Evolutionary conservation across 1,140 invertebrate species (phyloP).

Genomic region (Zaprionus nigranus): DNA sequence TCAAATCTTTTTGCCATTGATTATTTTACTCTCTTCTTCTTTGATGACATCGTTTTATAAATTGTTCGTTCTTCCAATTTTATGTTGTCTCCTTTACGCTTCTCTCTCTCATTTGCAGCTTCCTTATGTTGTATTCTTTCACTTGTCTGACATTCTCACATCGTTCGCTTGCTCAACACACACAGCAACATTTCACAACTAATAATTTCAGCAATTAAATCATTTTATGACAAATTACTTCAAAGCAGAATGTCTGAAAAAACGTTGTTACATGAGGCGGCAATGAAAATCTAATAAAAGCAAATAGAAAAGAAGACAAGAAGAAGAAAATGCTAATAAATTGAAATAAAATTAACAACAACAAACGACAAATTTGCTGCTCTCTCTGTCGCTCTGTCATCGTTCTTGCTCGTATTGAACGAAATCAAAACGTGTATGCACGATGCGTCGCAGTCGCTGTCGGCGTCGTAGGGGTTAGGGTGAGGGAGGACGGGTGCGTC

Average conservation of each 20-base stretch:
- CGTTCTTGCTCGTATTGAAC: slow-evolving; percentile 18
- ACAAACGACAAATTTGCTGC: slow-evolving; percentile 52
- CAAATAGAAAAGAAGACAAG: slow-evolving; percentile 37
- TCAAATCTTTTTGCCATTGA: slow-evolving; percentile 19
- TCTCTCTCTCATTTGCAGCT: background rate
- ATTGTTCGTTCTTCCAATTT: slow-evolving; percentile 7
- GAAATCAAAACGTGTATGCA: slow-evolving; percentile 60
- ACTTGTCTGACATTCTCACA: slow-evolving; percentile 11
- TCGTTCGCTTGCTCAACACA: slow-evolving; percentile 11
- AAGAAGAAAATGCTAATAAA: slow-evolving; percentile 68
- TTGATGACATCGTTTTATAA: background rate
- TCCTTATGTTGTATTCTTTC: slow-evolving; percentile 9
- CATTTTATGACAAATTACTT: slow-evolving; percentile 70
- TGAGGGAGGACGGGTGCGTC: background rate
- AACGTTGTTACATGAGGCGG: slow-evolving; percentile 19
- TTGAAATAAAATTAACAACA: slow-evolving; percentile 68
- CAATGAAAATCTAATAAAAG: slow-evolving; percentile 55
- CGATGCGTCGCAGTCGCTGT: slow-evolving; percentile 27
- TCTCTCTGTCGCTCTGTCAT: slow-evolving; percentile 12
- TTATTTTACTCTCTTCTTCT: background rate
- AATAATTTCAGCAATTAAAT: slow-evolving; percentile 73
- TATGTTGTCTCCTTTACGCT: background rate
- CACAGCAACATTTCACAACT: slow-evolving; percentile 45
- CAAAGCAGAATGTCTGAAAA: slow-evolving; percentile 46
- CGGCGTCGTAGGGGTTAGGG: background rate